Conservation (phyloP, 2,888 invertebrate species). For the Smittia sp. region DNA sequence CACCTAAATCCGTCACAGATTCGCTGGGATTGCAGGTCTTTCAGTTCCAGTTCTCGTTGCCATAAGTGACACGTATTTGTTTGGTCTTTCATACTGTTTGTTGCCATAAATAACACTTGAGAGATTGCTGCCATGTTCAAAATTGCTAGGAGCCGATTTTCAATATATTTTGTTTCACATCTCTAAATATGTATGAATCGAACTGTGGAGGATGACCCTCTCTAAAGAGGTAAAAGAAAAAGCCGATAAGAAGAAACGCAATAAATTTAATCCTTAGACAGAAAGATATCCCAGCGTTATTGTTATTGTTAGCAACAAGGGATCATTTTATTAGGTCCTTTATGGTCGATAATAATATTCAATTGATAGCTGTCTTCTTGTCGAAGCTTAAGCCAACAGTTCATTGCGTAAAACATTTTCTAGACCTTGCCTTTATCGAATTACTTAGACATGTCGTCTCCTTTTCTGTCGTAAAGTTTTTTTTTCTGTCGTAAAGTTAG, state of each 20-base stretch:
- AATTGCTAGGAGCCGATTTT: slow-evolving; percentile 26
- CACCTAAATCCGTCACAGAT: too few species aligned
- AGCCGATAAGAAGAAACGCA: background rate
- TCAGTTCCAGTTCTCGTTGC: too few species aligned
- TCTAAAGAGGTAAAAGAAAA: background rate
- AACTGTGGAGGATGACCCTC: slow-evolving; percentile 20
- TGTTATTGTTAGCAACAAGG: slow-evolving; percentile 39
- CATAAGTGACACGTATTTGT: too few species aligned
- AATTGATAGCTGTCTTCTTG: slow-evolving; percentile 32
- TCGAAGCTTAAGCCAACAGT: too few species aligned
- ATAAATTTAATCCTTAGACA: slow-evolving; percentile 39
- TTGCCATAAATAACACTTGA: slow-evolving; percentile 36
- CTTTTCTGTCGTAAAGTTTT: too few species aligned
- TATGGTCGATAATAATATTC: slow-evolving; percentile 31
- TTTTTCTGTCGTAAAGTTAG: too few species aligned
- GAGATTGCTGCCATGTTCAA: slow-evolving; percentile 38
- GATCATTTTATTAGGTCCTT: slow-evolving; percentile 40
- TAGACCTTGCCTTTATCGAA: background rate
- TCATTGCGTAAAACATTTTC: too few species aligned
- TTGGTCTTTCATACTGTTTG: too few species aligned
- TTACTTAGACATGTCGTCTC: background rate
- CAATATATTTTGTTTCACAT: slow-evolving; percentile 13
- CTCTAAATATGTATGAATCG: background rate
- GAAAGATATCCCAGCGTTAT: slow-evolving; percentile 31
- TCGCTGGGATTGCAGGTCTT: too few species aligned